Base-by-base conservation (phyloP, 2,888 invertebrate genomes). In the Caenorhabditis sp. region DNA sequence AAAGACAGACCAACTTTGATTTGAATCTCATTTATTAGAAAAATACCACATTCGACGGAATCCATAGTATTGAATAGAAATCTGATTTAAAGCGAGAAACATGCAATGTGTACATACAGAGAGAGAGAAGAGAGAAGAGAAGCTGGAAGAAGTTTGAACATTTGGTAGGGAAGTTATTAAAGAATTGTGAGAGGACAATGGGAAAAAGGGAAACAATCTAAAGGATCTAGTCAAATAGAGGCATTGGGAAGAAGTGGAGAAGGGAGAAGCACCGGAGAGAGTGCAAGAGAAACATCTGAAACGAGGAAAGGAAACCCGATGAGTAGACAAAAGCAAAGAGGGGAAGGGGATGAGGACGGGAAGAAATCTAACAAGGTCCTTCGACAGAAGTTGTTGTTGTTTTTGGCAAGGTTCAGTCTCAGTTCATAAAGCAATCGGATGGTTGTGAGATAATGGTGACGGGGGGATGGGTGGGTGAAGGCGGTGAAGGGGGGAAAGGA, bases 41-140 rank as follows among this genome's bases (percentile, higher is more conserved):
- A 61, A 72, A 40, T 76, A 76, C 76, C 76, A 76, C 76, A 76
- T 76, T 76, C 58, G 65, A 76, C 76, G 76, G 76, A 76, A 76
- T 76, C 67, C 76, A 76, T 61, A 76, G 76, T 60, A 67, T 53
- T 76, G 76, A 61, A 61, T 76, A 76, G 76, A 76, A 76, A 76
- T 76, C 76, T 76, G 76, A 76, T 67, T 76, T 76, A 76, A 76
- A 76, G 76, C 76, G 67, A 51, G 51, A 74, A 76, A 76, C 61
- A 58, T 69, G 77, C 77, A 77, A 77, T 64, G 69, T 77, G 64
- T 77, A 69, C 77, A 77, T 64, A 69, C 69, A 77, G 62, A 64
- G 55, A 77, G n/a, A n/a, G n/a, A n/a, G n/a, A n/a, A n/a, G n/a
- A n/a, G n/a, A n/a, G n/a, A n/a, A n/a, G n/a, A n/a, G 69, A 69